Conservation (phyloP, 2,888 invertebrate genomes). For the Pardosa pseudoannulata region DNA sequence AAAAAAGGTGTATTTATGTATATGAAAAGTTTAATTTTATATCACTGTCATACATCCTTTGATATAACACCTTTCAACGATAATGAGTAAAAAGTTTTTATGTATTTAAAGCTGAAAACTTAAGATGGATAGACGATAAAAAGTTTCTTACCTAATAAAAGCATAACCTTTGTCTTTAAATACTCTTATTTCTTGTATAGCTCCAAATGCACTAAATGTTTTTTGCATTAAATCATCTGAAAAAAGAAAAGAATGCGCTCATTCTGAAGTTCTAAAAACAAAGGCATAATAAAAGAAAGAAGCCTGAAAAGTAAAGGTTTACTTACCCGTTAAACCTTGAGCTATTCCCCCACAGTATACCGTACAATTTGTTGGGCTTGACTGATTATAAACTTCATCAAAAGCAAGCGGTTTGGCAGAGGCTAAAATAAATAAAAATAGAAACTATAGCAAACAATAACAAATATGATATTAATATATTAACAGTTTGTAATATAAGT, state of each 20-base stretch:
- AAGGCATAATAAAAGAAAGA: background rate
- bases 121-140: too few relatives aligned
- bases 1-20: too few relatives aligned
- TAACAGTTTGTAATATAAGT: background rate
- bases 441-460: background rate
- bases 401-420: constrained; percentile 94
- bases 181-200: constrained; percentile 96
- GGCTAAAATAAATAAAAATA: constrained; percentile 78
- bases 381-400: constrained; percentile 98
- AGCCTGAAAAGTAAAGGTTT: background rate
- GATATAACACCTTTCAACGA: too few relatives aligned
- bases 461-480: background rate
- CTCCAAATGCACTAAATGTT: constrained; percentile 95
- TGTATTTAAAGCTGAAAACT: too few relatives aligned
- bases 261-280: background rate
- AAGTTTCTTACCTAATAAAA: constrained; percentile 84
- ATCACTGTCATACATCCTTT: too few relatives aligned
- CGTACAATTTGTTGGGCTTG: constrained; percentile 98
- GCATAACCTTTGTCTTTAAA: constrained; percentile 99
- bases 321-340: constrained; percentile 84
- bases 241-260: constrained; percentile 10
- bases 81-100: too few relatives aligned
- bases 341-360: constrained; percentile 99
- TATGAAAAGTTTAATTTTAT: too few relatives aligned
- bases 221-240: constrained; percentile 97